Evolutionary conservation across 2,113 vertebrate genomes (phyloP).

Genomic region (Octodon degus): DNA sequence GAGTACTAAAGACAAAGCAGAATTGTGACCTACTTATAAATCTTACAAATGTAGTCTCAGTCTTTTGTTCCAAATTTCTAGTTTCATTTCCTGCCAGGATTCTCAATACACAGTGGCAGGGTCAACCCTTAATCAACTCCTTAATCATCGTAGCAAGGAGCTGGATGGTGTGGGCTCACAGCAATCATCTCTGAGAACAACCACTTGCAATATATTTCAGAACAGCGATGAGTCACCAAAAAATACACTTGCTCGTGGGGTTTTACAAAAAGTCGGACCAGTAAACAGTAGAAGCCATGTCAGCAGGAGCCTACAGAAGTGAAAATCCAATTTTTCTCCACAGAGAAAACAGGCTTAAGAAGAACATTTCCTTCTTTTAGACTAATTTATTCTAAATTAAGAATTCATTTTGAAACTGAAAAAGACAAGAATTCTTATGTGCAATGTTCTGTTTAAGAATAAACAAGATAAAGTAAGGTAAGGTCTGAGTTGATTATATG

Average conservation of each 20-base stretch:
- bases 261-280: slow-evolving; percentile 29
- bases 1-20: slow-evolving; percentile 39
- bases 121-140: slow-evolving; percentile 76
- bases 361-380: slow-evolving; percentile 64
- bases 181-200: slow-evolving; percentile 69
- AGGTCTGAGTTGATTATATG: background rate
- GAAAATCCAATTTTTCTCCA: slow-evolving; percentile 43
- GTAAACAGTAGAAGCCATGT: background rate
- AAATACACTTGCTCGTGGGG: background rate
- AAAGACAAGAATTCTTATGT: slow-evolving; percentile 24
- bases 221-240: slow-evolving; percentile 69
- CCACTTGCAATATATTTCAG: slow-evolving; percentile 33
- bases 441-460: slow-evolving; percentile 9
- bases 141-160: slow-evolving; percentile 61
- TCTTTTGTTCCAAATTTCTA: slow-evolving; percentile 73
- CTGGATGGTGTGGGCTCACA: slow-evolving; percentile 33
- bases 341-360: slow-evolving; percentile 19
- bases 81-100: slow-evolving; percentile 76
- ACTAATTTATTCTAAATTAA: slow-evolving; percentile 65
- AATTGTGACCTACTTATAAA: slow-evolving; percentile 62
- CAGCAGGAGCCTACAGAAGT: background rate
- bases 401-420: slow-evolving; percentile 53
- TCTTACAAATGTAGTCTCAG: slow-evolving; percentile 56
- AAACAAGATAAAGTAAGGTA: slow-evolving; percentile 19
- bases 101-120: slow-evolving; percentile 57